Base-by-base conservation (phyloP, 2,113 vertebrate species). In the Ophthalmolycus amberensis region DNA sequence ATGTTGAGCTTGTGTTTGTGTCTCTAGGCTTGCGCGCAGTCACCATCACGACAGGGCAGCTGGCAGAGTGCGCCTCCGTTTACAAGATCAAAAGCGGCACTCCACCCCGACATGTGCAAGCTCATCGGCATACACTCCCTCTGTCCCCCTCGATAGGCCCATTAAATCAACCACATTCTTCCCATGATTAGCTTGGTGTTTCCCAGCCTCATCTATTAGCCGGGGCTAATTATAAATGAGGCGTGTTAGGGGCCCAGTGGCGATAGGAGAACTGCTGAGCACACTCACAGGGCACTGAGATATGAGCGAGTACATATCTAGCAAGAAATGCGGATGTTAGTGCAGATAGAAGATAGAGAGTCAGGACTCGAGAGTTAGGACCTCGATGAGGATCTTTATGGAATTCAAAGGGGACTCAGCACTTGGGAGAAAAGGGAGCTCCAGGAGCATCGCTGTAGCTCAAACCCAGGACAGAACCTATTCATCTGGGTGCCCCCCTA, bases 81-180 rank as follows among this genome's bases (percentile, higher is more conserved):
- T 93, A 83, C 5, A 29, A 85, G 90, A 93, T 94, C 93, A 93
- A 93, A 59, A 93, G 91, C 27, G 15, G 54, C 88, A 42, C 88
- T 85, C 89, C 80, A 59, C 86, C 89, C 80, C n/a, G 9, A 84
- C 88, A 84, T 83, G 85, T 66, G 32, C 81, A 32, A 50, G 69
- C 85, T 20, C 76, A 69, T 84, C 81, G 69, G 15, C 77, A 18
- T 64, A 54, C 65, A 16, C 76, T 11, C 56, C 75, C 59, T 75
- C 83, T 71, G 86, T 77, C 70, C 79, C 79, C 56, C 67, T 66
- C 18, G 37, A 85, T 83, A 75, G 73, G 67, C 86, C 42, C 0
- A 73, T 75, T 88, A 79, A 92, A 83, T 79, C 75, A 46, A 56
- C 79, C 59, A n/a, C 85, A 84, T 90, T 89, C 90, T 77, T 87